Base-by-base conservation (phyloP, 2,113 vertebrate species). In the Uria lomvia region DNA sequence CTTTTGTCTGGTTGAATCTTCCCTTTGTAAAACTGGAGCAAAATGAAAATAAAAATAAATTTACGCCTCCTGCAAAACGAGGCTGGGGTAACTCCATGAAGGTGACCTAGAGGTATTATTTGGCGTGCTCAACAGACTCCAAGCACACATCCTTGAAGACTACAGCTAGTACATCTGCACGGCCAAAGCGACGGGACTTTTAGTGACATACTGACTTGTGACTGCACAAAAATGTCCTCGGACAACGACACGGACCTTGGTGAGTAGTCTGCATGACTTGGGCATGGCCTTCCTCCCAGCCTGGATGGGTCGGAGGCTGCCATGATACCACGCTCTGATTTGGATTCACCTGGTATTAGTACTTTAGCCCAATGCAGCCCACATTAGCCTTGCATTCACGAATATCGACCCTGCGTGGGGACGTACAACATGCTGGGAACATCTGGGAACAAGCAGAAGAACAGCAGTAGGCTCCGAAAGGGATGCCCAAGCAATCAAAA, bases 341-440 rank as follows among this genome's bases (percentile, higher is more conserved):
- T 38, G 52, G 50, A 22, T 18, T 76, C 65, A 38, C 8, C 13
- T 14, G 32, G 32, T 36, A 1, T 22, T 16, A 34, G 8, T 32
- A 5, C 2, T 8, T 38, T 29, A 34, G 18, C 56, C 15, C 76
- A 29, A 14, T 19, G 15, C 15, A 43, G 32, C 32, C 23, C 38
- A 14, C 16, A 12, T 11, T 29, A 30, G 42, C 34, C 36, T 2
- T 9, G 32, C 20, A 3, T 15, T 49, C 67, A 16, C 17, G 8
- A 42, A 49, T 27, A 23, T 1, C 1, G 8, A 22, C 47, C 26
- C 62, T 43, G 10, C 17, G 5, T 3, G 3, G 72, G 67, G 49
- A 56, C 29, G 6, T 2, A 3, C 24, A 8, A 9, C 40, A 3
- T 0, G 0, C 55, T 12, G 34, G 3, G 15, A 47, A 15, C 4